Base-by-base conservation (phyloP, 2,113 vertebrate genomes). In the Lophotis ruficrista region DNA sequence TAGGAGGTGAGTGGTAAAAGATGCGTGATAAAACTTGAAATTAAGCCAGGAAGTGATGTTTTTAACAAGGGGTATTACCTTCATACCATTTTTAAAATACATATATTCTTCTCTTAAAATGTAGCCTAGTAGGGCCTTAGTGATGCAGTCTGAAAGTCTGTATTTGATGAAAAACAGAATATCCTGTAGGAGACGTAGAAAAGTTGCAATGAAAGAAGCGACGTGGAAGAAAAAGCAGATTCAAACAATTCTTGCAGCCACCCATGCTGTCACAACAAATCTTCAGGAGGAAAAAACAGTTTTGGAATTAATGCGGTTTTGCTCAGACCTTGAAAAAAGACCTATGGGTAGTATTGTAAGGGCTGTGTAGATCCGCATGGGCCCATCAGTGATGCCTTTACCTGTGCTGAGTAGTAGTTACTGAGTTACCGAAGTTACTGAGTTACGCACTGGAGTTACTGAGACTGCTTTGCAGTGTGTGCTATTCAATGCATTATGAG, bases 131-230 rank as follows among this genome's bases (percentile, higher is more conserved):
- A 1, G 1, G 38, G 17, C 27, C 83, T 80, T 66, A 90, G 88
- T 13, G 81, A 16, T 60, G 4, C 43, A 45, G 51, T 68, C 47
- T 53, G 62, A 78, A 91, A 85, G 57, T 80, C 70, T 64, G 58
- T 54, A 33, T 78, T 53, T 94, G 92, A 94, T 71, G 69, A 78
- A 81, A 93, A 93, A 4, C 80, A 93, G 95, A 93, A 83, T 94
- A 83, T 93, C 73, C 77, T 85, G n/a, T 47, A 76, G 66, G 83
- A 87, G 48, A 87, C 3, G 2, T 19, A 81, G 70, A 84, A 88
- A 93, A 88, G 69, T 82, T 38, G 19, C 45, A 70, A 11, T 65
- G 57, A 45, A 82, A 65, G 54, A 72, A 87, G 48, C 2, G 4
- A 77, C 0, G 1, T 53, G 45, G 68, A 92, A 80, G 41, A 72